A percentile compares a stretch with the other conserved stretches of the same genome.
Evolutionary conservation across 53 echinoderm and acorn worm species (phyloP).

Genomic region (Paracentrotus lividus): DNA sequence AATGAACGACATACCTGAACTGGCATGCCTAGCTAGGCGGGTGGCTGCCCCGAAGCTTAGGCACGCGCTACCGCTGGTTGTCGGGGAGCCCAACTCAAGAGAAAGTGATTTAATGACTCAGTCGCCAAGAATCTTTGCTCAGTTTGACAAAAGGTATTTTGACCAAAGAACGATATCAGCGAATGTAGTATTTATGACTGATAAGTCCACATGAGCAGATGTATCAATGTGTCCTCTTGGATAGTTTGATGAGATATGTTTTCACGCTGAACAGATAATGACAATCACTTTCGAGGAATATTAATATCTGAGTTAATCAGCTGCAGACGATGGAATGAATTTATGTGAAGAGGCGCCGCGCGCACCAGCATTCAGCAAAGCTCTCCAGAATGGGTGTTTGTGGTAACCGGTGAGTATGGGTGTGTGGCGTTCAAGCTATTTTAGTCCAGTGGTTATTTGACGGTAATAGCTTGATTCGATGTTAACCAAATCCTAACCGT

Average conservation of each 20-base stretch:
- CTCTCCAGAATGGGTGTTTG: not conserved
- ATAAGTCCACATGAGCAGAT: not conserved
- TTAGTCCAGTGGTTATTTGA: not conserved
- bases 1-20: slow-evolving; percentile 64
- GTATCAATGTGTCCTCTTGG: too few relatives aligned
- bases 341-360: slow-evolving; percentile 37
- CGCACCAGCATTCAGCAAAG: not conserved
- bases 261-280: not conserved
- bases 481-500: too few relatives aligned
- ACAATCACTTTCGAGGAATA: not conserved
- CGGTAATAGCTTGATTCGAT: too few relatives aligned
- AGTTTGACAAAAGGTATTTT: not conserved
- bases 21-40: slow-evolving; percentile 57
- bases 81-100: slow-evolving; percentile 32
- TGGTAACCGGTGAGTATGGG: not conserved
- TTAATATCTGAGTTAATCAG: not conserved
- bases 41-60: slow-evolving; percentile 25
- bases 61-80: slow-evolving; percentile 68
- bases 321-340: slow-evolving; percentile 23
- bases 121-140: not conserved
- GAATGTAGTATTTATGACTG: not conserved
- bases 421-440: too few relatives aligned
- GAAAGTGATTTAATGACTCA: slow-evolving; percentile 65
- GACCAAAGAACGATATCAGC: not conserved
- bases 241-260: not conserved